phyloP scores from a whole-genome alignment of 2,797 vertebrate species.

The Cryptoprocta ferox region DNA sequence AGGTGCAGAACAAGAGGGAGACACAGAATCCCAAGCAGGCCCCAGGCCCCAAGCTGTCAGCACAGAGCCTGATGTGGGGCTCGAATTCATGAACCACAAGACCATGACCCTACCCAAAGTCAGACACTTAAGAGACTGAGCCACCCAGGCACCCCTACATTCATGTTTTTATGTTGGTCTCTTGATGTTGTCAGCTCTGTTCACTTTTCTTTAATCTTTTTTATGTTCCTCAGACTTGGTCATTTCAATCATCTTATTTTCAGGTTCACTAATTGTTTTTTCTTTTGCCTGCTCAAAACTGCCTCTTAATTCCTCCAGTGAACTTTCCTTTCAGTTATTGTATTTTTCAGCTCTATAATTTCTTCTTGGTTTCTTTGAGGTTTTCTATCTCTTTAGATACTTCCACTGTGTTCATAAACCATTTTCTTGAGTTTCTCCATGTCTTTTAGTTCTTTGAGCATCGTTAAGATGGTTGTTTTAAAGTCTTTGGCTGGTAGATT shows the following conservation, averaged over 20 bases:
- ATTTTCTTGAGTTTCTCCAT: background rate
- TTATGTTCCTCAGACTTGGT: background rate
- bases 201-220: background rate
- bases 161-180: background rate
- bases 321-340: background rate
- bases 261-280: background rate
- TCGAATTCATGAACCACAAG: too few relatives aligned
- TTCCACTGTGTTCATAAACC: background rate
- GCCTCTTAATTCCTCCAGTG: background rate
- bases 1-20: too few relatives aligned
- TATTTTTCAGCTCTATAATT: background rate
- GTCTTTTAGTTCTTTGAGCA: background rate
- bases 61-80: too few relatives aligned
- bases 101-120: too few relatives aligned
- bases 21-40: too few relatives aligned
- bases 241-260: background rate
- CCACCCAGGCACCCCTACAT: background rate
- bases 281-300: background rate
- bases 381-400: background rate
- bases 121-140: too few relatives aligned
- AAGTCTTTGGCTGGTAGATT: background rate
- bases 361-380: background rate
- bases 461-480: background rate
- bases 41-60: too few relatives aligned
- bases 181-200: background rate